Evolutionary conservation across 2,113 vertebrate species (phyloP).

Genomic region (Leuciscus idus): DNA sequence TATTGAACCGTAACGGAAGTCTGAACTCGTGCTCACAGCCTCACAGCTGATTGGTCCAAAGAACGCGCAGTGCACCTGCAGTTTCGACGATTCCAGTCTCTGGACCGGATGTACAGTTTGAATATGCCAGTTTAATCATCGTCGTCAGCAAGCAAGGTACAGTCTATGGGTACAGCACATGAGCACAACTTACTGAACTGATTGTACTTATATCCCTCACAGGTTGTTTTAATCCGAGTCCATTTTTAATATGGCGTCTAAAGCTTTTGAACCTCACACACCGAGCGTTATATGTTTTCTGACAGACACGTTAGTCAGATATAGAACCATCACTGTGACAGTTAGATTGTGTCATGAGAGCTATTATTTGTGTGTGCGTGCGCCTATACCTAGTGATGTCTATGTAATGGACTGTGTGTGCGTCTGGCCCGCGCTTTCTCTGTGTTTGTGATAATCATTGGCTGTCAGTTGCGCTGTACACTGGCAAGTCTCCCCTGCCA

Average conservation of each 20-base stretch:
- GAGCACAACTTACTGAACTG: not conserved
- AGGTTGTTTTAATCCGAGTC: not conserved
- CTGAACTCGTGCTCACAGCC: not conserved
- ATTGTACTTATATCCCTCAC: not conserved
- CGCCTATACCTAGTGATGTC: constrained; percentile 11
- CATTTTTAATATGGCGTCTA: not conserved
- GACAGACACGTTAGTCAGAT: constrained; percentile 33
- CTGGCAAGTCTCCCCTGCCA: constrained; percentile 71
- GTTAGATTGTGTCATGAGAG: constrained; percentile 25
- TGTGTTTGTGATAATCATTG: constrained; percentile 76
- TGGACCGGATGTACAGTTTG: not conserved
- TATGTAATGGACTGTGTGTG: constrained; percentile 31
- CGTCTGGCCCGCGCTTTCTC: constrained; percentile 24
- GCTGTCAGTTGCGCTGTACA: constrained; percentile 69
- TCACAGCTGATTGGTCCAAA: not conserved
- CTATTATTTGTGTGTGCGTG: constrained; percentile 10
- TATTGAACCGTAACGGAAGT: not conserved
- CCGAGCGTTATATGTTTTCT: constrained; percentile 2
- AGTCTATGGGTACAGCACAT: not conserved
- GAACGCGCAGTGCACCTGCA: not conserved
- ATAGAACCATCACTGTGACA: constrained; percentile 36
- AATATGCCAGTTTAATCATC: not conserved
- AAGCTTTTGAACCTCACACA: not conserved
- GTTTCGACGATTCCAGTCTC: not conserved
- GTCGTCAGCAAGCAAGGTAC: not conserved